A percentile compares a stretch with the other conserved stretches of the same genome.
These are phyloP conservation scores for Cecidostiba fungosa DNA, from an alignment of 2,888 invertebrate species.

Conservation along the genomic window DNA sequence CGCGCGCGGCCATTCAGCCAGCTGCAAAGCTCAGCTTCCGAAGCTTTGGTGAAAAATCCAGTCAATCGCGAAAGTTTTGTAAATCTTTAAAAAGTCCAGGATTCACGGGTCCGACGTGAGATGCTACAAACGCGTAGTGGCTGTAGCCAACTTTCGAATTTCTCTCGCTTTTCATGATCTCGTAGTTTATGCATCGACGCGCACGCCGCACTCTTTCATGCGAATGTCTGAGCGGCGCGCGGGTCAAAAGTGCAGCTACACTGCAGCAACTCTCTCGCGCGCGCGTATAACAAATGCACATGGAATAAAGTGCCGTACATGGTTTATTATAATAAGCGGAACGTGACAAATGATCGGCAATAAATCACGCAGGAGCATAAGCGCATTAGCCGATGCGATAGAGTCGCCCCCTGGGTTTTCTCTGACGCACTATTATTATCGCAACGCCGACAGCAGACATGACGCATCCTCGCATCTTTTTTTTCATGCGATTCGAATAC, in stretches of 20 bases:
- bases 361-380: slow-evolving; percentile 47
- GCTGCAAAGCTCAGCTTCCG: not conserved
- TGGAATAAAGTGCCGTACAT: not conserved
- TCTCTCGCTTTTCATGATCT: not conserved
- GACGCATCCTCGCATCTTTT: too few species aligned
- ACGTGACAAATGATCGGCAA: slow-evolving; percentile 45
- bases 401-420: not conserved
- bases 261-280: not conserved
- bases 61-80: slow-evolving; percentile 61
- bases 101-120: not conserved
- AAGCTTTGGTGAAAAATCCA: slow-evolving; percentile 48
- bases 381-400: slow-evolving; percentile 27
- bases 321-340: not conserved
- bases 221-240: too few species aligned
- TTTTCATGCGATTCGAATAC: not conserved
- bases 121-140: slow-evolving; percentile 9
- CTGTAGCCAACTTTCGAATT: slow-evolving; percentile 23
- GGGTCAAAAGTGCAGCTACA: not conserved
- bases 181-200: not conserved
- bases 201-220: not conserved
- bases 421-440: not conserved
- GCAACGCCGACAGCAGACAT: not conserved
- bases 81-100: slow-evolving; percentile 59
- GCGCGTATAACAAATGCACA: not conserved
- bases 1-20: slow-evolving; percentile 12